A percentile compares a stretch with the other conserved stretches of the same genome.
phyloP scores from a whole-genome alignment of 2,113 vertebrate genomes.

The Bolborhynchus lineola region DNA sequence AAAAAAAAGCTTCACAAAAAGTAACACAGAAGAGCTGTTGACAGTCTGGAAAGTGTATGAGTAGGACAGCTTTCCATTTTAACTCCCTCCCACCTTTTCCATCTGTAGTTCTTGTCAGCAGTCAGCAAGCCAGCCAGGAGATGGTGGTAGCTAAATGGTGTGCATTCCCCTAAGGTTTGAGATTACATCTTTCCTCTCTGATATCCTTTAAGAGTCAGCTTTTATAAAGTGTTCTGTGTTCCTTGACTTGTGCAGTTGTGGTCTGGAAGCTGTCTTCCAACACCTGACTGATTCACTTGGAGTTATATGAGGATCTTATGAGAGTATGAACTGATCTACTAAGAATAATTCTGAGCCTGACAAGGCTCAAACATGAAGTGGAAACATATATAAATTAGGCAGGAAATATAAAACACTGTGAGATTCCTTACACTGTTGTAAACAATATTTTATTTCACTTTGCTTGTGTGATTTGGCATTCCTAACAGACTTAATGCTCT shows the following conservation, averaged over 20 bases:
- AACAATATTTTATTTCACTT: constrained; percentile 25
- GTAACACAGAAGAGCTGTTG: constrained; percentile 21
- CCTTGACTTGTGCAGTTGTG: background rate
- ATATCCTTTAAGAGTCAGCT: background rate
- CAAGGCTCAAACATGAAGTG: constrained; percentile 30
- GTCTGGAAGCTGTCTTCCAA: background rate
- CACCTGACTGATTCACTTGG: background rate
- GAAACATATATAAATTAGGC: background rate
- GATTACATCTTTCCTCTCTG: constrained; percentile 12
- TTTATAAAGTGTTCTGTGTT: background rate
- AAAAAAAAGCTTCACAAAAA: background rate
- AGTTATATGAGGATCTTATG: background rate
- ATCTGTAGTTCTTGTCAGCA: constrained; percentile 58
- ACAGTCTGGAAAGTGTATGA: constrained; percentile 36
- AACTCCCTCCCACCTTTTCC: constrained; percentile 65
- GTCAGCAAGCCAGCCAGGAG: constrained; percentile 25
- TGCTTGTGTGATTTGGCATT: constrained; percentile 11
- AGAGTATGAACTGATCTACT: background rate
- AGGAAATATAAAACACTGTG: constrained; percentile 32
- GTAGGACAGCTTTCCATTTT: constrained; percentile 48
- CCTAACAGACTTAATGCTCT: background rate
- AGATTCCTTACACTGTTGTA: constrained; percentile 10
- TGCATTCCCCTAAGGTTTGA: background rate
- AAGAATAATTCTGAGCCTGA: background rate
- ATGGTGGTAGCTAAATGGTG: background rate